Base-by-base conservation (phyloP, 2,797 vertebrate genomes). In the Zalophus californianus region DNA sequence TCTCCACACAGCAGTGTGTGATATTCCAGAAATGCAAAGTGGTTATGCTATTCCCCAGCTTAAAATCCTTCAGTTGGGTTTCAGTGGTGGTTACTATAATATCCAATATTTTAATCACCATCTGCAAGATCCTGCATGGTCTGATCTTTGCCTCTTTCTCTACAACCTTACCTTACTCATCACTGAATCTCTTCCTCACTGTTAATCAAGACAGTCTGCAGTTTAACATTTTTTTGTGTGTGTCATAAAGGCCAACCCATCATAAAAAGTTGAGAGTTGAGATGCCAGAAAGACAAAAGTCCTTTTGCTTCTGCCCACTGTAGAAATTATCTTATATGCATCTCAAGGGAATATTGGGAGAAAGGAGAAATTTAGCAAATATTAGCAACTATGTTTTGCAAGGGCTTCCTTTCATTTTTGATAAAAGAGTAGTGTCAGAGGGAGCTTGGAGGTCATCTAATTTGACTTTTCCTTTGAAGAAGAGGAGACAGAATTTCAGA, bases 311-410 rank as follows among this genome's bases (percentile, higher is more conserved):
- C 7, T 68, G n/a, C 18, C 21, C 35, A 44, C 32, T 68, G 35
- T 58, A 64, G 52, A 58, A 66, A 90, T 20, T 64, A 56, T 64
- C 50, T 86, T 95, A 32, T 85, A 27, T 60, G 21, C 7, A 41
- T 62, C 16, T 64, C 18, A 68, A 9, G 27, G 41, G 50, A 78
- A 56, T 64, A n/a, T 20, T 89, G 41, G 75, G 4, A 90, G 73
- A 94, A 92, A 66, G n/a, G 38, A 50, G 27, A 79, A 32, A 83
- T 56, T 94, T 91, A 78, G 25, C 56, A 93, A 91, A 75, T 75
- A 48, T 18, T 68, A 12, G 83, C 50, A 75, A 89, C 64, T 83
- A 66, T 89, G 35, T 56, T 78, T 86, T 96, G 75, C 41, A 83
- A 83, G 35, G 80, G 16, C 35, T 96, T 86, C 7, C 35, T 91